Conservation (phyloP, 2,888 invertebrate genomes). For the Pandemis heparana region DNA sequence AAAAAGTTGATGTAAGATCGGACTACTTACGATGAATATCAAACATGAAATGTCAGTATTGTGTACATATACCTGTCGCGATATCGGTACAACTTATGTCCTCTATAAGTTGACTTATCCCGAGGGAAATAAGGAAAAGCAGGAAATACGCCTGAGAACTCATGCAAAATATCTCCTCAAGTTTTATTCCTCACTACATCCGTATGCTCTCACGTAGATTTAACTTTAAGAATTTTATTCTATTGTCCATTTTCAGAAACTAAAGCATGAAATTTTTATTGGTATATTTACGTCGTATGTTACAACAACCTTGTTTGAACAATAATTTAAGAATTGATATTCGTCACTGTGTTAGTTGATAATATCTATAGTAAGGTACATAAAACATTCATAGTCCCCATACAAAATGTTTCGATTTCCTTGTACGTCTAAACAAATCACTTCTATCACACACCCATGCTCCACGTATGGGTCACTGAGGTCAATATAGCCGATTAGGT, state of each 20-base stretch:
- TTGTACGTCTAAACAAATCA: too few relatives aligned
- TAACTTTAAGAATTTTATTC: constrained; percentile 42
- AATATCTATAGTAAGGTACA: too few relatives aligned
- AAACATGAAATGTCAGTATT: constrained; percentile 40
- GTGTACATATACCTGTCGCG: constrained; percentile 53
- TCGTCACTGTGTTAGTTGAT: too few relatives aligned
- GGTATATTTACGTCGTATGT: background rate
- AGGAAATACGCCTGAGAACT: constrained; percentile 75
- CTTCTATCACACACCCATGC: too few relatives aligned
- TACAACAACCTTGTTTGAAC: background rate
- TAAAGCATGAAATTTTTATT: constrained; percentile 7
- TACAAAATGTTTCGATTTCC: too few relatives aligned
- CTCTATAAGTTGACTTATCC: constrained; percentile 79
- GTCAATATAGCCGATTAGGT: too few relatives aligned
- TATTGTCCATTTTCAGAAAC: constrained; percentile 31
- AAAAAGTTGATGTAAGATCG: background rate
- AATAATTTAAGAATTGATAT: too few relatives aligned
- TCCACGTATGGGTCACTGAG: too few relatives aligned
- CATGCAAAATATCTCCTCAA: constrained; percentile 75
- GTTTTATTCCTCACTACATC: constrained; percentile 53
- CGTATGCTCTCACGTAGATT: constrained; percentile 38
- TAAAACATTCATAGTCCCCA: too few relatives aligned
- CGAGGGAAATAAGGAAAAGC: constrained; percentile 82
- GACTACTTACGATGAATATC: constrained; percentile 25
- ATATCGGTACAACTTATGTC: constrained; percentile 77